Percentiles rank a stretch among this genome's conserved stretches.
These are phyloP conservation scores for Lacanobia oleracea DNA, from an alignment of 2,888 invertebrate genomes.

Conservation along the genomic window DNA sequence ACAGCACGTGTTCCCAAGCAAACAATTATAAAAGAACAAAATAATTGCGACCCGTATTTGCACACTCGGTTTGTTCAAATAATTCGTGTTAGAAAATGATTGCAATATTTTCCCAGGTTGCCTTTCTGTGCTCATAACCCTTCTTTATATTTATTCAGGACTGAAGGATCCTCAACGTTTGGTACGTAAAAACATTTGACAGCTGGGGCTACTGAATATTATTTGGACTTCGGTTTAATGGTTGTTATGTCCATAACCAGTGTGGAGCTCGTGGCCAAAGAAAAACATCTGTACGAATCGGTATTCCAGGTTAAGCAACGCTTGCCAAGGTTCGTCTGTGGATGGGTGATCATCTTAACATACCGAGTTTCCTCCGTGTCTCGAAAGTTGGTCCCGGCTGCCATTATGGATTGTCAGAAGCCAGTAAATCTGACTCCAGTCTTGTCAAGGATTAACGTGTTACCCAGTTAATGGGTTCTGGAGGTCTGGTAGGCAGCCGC, in stretches of 20 bases:
- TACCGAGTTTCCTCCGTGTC: too few species aligned
- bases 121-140: constrained; percentile 47
- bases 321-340: too few species aligned
- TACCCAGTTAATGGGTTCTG: too few species aligned
- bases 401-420: too few species aligned
- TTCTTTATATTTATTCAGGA: constrained; percentile 59
- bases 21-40: constrained; percentile 25
- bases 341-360: too few species aligned
- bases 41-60: constrained; percentile 47
- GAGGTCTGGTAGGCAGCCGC: too few species aligned
- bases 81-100: constrained; percentile 42
- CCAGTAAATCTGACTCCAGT: too few species aligned
- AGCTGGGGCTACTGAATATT: constrained; percentile 11
- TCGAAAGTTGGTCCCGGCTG: too few species aligned
- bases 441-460: too few species aligned
- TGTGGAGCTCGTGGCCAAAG: too few species aligned
- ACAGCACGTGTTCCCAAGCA: constrained; percentile 21
- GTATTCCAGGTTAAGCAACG: too few species aligned
- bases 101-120: constrained; percentile 53
- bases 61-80: constrained; percentile 39
- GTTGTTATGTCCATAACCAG: not conserved
- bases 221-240: constrained; percentile 3
- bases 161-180: constrained; percentile 1
- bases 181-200: constrained; percentile 31
- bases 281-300: too few species aligned